Conservation (phyloP, 1,140 invertebrate genomes). For the Megathymus violae region DNA sequence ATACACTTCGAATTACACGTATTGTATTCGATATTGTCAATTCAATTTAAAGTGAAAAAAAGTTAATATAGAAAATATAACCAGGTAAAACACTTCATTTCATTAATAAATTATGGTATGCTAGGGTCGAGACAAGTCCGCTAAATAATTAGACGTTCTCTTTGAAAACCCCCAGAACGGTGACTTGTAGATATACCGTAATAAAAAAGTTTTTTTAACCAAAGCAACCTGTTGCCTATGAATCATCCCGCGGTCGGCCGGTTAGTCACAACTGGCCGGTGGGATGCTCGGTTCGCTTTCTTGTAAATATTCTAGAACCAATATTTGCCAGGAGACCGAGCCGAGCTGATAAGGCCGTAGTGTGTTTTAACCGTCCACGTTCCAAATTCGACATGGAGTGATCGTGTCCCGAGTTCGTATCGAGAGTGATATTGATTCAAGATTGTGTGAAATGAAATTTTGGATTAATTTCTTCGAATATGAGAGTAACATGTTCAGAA, state of each 20-base stretch:
- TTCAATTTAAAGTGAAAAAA: no score
- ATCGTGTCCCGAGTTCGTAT: neutral
- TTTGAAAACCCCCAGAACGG: conserved; percentile 58
- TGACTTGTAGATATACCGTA: conserved; percentile 71
- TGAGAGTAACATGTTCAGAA: conserved; percentile 47
- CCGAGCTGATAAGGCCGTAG: conserved; percentile 35
- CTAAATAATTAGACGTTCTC: conserved; percentile 55
- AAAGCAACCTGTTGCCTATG: conserved; percentile 68
- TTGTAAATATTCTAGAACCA: conserved; percentile 67
- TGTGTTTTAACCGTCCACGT: conserved; percentile 13
- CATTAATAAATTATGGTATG: no score
- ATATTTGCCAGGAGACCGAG: conserved; percentile 60
- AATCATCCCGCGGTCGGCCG: conserved; percentile 57
- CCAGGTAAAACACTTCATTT: no score
- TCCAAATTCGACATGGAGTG: conserved; percentile 2
- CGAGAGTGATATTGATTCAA: neutral
- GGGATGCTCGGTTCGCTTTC: conserved; percentile 50
- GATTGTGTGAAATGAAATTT: conserved; percentile 49
- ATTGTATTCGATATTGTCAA: no score
- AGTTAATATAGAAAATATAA: no score
- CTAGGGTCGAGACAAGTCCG: conserved; percentile 14
- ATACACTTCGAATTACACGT: no score
- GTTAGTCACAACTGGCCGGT: conserved; percentile 53
- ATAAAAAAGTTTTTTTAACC: conserved; percentile 66
- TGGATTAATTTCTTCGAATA: conserved; percentile 39